A percentile compares a stretch with the other conserved stretches of the same genome.
phyloP scores from a whole-genome alignment of 2,113 vertebrate genomes.

The Lycaon pictus region DNA sequence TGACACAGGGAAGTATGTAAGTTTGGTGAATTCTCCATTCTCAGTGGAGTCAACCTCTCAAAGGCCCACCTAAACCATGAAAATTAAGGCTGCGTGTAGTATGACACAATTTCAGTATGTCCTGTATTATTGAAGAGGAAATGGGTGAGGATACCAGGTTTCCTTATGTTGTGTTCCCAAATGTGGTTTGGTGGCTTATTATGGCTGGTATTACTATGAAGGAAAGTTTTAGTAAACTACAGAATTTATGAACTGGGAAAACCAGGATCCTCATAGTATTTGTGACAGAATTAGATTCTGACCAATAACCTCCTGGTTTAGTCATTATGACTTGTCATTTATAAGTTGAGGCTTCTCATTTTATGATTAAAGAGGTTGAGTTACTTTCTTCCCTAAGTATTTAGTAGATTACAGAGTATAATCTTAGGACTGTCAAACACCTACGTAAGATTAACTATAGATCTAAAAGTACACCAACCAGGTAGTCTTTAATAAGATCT shows the following conservation, averaged over 20 bases:
- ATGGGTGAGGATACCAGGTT: neutral
- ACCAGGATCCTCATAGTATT: neutral
- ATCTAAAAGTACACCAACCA: neutral
- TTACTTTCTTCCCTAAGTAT: neutral
- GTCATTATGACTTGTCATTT: neutral
- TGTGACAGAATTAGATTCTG: neutral
- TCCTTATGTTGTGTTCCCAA: neutral
- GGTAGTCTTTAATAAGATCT: neutral
- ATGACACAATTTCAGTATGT: too few relatives aligned
- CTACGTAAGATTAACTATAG: neutral
- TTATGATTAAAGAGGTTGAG: neutral
- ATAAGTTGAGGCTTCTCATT: neutral
- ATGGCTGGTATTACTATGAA: neutral
- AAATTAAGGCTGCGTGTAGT: neutral
- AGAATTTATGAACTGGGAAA: neutral
- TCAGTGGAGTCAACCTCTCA: neutral
- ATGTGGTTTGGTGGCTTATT: neutral
- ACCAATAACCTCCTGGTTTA: neutral
- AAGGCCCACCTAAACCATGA: neutral
- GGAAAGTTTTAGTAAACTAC: neutral
- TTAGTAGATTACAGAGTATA: neutral
- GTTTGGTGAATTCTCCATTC: neutral
- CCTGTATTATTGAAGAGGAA: neutral
- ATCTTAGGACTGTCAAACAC: neutral
- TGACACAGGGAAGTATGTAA: neutral